phyloP scores from a whole-genome alignment of 2,888 invertebrate species.

The Drosophila villosipedis region DNA sequence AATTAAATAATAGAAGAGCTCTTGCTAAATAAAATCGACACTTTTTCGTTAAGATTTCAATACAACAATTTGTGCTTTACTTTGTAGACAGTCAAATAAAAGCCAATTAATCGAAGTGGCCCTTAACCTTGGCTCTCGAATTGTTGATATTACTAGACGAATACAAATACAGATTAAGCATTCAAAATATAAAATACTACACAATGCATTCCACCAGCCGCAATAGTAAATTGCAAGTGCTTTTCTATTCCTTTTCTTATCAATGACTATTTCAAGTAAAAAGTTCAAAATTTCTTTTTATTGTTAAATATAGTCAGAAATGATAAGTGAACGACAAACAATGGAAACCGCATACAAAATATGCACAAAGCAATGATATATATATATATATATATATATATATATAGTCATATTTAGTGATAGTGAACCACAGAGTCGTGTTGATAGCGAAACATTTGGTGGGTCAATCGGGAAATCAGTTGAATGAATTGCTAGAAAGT shows the following conservation, averaged over 20 bases:
- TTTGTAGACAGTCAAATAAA: background rate
- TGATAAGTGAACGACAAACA: background rate
- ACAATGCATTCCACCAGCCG: background rate
- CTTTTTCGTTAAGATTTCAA: background rate
- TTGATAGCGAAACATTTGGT: slow-evolving; percentile 3
- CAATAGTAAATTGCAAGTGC: background rate
- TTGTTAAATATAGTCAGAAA: background rate
- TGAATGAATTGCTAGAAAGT: slow-evolving; percentile 1
- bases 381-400: too few relatives aligned
- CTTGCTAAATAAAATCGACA: background rate
- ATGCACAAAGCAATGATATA: background rate
- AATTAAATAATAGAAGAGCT: background rate
- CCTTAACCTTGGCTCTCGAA: background rate
- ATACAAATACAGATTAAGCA: background rate
- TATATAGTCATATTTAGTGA: background rate
- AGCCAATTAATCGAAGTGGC: background rate
- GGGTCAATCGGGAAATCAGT: background rate
- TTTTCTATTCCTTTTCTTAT: background rate
- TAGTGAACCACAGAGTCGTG: background rate
- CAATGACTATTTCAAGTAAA: background rate
- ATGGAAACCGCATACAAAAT: background rate
- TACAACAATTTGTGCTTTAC: background rate
- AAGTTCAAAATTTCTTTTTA: background rate
- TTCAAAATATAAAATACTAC: background rate
- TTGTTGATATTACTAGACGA: background rate